phyloP scores from a whole-genome alignment of 2,888 invertebrate species.

The Protodeltote pygarga region DNA sequence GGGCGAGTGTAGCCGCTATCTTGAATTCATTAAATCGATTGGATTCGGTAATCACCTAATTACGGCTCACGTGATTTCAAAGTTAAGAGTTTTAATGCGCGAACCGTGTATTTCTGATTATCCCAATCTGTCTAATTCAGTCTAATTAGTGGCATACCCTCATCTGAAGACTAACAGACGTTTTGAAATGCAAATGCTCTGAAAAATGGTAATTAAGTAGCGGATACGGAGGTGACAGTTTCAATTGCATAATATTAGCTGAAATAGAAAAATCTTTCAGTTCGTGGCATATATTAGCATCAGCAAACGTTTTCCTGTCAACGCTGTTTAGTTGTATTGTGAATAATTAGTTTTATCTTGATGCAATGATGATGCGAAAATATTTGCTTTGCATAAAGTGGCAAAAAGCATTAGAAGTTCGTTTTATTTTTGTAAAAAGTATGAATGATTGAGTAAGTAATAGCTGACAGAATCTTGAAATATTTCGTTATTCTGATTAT shows the following conservation, averaged over 20 bases:
- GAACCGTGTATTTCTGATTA: slow-evolving; percentile 83
- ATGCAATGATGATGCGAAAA: slow-evolving; percentile 26
- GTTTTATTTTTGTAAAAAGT: no score
- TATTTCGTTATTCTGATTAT: no score
- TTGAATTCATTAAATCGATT: slow-evolving; percentile 86
- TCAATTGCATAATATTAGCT: slow-evolving; percentile 52
- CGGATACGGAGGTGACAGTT: slow-evolving; percentile 42
- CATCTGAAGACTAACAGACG: slow-evolving; percentile 46
- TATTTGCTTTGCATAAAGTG: slow-evolving; percentile 32
- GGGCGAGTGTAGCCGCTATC: slow-evolving; percentile 79
- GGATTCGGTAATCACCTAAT: slow-evolving; percentile 86
- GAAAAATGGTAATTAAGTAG: slow-evolving; percentile 52
- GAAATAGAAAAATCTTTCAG: slow-evolving; percentile 45
- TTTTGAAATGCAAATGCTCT: slow-evolving; percentile 55
- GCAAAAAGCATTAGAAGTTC: slow-evolving; percentile 15
- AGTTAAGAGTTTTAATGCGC: slow-evolving; percentile 84
- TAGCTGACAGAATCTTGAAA: no score
- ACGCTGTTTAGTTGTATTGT: slow-evolving; percentile 26
- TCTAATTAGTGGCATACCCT: slow-evolving; percentile 71
- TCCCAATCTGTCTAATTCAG: slow-evolving; percentile 76
- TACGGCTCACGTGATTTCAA: slow-evolving; percentile 79
- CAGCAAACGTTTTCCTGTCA: slow-evolving; percentile 32
- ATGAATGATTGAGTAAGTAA: background rate
- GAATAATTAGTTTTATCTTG: slow-evolving; percentile 37
- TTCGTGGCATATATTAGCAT: slow-evolving; percentile 24